These are phyloP conservation scores for Pundamilia nyererei DNA, from an alignment of 2,113 vertebrate species.

Conservation along the genomic window DNA sequence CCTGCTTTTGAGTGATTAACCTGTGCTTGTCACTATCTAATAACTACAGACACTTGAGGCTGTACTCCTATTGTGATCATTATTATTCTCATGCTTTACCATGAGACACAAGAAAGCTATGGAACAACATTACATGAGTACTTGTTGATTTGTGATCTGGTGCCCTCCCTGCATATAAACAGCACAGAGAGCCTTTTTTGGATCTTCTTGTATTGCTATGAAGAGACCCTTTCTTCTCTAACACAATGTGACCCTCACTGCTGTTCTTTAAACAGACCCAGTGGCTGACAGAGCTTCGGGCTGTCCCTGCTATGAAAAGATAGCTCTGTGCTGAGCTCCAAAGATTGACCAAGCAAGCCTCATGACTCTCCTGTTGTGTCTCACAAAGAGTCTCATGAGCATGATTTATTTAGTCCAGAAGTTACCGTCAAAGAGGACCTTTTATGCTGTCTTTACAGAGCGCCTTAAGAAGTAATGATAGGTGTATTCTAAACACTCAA, in stretches of 20 bases:
- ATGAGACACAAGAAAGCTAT: background rate
- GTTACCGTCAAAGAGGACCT: conserved; percentile 26
- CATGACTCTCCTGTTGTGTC: conserved; percentile 53
- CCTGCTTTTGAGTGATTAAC: conserved; percentile 51
- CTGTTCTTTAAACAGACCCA: conserved; percentile 35
- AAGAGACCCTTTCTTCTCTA: conserved; percentile 35
- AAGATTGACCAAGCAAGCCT: conserved; percentile 40
- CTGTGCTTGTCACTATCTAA: conserved; percentile 38
- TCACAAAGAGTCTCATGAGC: conserved; percentile 46
- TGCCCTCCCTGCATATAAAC: background rate
- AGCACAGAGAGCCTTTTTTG: background rate
- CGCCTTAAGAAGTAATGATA: background rate
- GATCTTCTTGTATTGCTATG: background rate
- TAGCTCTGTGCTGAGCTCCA: conserved; percentile 38
- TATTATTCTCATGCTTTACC: background rate
- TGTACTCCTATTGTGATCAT: background rate
- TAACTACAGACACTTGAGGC: conserved; percentile 20
- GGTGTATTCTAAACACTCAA: background rate
- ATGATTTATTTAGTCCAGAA: conserved; percentile 50
- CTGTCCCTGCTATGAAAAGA: conserved; percentile 55
- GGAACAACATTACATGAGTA: background rate
- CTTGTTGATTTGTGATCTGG: background rate
- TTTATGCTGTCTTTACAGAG: conserved; percentile 4
- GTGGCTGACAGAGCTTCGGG: conserved; percentile 40
- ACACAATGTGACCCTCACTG: conserved; percentile 37